Percentiles rank a stretch among this genome's conserved stretches.
phyloP scores from a whole-genome alignment of 2,113 vertebrate genomes.

The Aplodontia rufa region DNA sequence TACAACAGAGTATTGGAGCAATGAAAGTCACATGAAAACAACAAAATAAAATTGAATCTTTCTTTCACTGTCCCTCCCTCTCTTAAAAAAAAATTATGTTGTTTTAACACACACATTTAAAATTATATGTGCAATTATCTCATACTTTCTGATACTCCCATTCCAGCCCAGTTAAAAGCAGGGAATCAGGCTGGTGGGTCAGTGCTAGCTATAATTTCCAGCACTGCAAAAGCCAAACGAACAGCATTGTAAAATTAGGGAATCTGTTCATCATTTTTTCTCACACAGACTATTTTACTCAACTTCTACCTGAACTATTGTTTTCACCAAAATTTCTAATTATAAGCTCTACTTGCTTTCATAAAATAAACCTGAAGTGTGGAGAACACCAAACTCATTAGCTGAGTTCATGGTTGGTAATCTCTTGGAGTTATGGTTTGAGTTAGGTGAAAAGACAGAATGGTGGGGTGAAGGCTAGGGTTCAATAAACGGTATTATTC shows the following conservation, averaged over 20 bases:
- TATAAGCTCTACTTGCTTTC: conserved; percentile 23
- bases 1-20: too few relatives aligned
- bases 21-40: too few relatives aligned
- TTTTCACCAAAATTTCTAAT: conserved; percentile 29
- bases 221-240: background rate
- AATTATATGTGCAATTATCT: background rate
- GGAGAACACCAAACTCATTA: conserved; percentile 15
- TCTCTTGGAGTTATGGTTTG: background rate
- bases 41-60: too few relatives aligned
- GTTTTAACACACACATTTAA: background rate
- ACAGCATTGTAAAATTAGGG: background rate
- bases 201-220: background rate
- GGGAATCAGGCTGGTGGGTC: background rate
- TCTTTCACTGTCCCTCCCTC: too few relatives aligned
- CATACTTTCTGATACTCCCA: background rate
- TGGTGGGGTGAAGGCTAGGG: background rate
- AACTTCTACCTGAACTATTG: background rate
- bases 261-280: background rate
- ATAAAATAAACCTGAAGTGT: conserved; percentile 9
- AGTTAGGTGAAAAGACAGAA: conserved; percentile 10
- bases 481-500: conserved; percentile 22
- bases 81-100: background rate
- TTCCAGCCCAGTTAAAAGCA: background rate
- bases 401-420: background rate
- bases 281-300: background rate